Evolutionary conservation across 1,140 invertebrate genomes (phyloP).

Genomic region (Drosophila suzukii): DNA sequence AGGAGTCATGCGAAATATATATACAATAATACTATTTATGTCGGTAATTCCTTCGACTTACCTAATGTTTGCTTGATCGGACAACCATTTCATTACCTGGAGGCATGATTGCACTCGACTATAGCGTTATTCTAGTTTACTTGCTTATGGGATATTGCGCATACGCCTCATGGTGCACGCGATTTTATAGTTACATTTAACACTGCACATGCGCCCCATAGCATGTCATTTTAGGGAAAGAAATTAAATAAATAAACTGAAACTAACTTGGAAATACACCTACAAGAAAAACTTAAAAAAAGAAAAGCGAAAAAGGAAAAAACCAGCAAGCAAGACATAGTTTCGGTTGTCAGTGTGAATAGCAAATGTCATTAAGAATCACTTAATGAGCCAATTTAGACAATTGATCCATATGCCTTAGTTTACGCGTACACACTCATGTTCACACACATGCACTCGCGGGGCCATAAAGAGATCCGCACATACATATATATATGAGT

Average conservation of each 20-base stretch:
- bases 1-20: no score
- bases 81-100: no score
- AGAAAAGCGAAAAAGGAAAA: constrained; percentile 21
- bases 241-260: not conserved
- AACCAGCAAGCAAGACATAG: constrained; percentile 16
- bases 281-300: constrained; percentile 14
- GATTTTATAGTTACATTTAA: constrained; percentile 2
- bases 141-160: not conserved
- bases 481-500: constrained; percentile 1
- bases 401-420: constrained; percentile 82
- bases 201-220: constrained; percentile 67
- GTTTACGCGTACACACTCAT: constrained; percentile 66
- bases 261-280: constrained; percentile 25
- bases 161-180: constrained; percentile 7
- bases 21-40: no score
- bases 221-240: constrained; percentile 34
- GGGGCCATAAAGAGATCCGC: constrained; percentile 5
- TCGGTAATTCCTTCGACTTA: no score
- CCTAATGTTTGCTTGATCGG: no score
- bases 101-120: no score
- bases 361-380: constrained; percentile 82
- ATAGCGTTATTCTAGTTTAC: no score
- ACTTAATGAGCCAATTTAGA: constrained; percentile 82
- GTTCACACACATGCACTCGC: constrained; percentile 13
- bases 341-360: constrained; percentile 59